These are phyloP conservation scores for Hemichromis elongatus DNA, from an alignment of 2,113 vertebrate species.

Conservation along the genomic window DNA sequence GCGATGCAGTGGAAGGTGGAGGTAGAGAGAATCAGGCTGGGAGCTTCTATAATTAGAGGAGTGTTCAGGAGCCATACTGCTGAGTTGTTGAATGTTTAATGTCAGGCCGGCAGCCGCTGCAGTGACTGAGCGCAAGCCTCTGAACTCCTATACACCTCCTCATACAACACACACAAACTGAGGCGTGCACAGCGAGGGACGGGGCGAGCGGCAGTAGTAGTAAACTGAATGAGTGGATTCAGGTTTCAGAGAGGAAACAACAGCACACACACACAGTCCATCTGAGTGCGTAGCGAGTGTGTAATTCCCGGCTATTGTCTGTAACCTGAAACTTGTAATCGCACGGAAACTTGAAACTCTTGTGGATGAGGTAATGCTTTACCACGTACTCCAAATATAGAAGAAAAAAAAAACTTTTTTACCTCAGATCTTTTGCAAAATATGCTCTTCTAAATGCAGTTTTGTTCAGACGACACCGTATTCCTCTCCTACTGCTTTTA, in stretches of 20 bases:
- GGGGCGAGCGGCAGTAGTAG: not conserved
- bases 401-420: not conserved
- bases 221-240: not conserved
- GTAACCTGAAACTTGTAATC: not conserved
- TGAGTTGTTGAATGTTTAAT: conserved; percentile 69
- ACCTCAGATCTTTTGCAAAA: accelerated
- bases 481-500: not conserved
- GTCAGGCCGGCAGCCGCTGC: conserved; percentile 14
- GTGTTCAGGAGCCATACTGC: conserved; percentile 37
- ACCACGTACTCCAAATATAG: not conserved
- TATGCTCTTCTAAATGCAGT: not conserved
- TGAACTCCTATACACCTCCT: not conserved
- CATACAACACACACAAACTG: not conserved
- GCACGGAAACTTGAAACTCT: not conserved
- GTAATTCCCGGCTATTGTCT: conserved; percentile 17
- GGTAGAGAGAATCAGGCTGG: conserved; percentile 21
- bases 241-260: conserved; percentile 41
- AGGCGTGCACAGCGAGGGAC: not conserved
- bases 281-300: not conserved
- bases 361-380: conserved; percentile 30
- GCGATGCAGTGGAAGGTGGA: conserved; percentile 22
- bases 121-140: conserved; percentile 31
- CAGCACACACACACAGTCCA: not conserved
- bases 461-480: not conserved
- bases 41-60: conserved; percentile 66